Conservation (phyloP, 2,797 vertebrate genomes). For the Crocidura indochinensis region DNA sequence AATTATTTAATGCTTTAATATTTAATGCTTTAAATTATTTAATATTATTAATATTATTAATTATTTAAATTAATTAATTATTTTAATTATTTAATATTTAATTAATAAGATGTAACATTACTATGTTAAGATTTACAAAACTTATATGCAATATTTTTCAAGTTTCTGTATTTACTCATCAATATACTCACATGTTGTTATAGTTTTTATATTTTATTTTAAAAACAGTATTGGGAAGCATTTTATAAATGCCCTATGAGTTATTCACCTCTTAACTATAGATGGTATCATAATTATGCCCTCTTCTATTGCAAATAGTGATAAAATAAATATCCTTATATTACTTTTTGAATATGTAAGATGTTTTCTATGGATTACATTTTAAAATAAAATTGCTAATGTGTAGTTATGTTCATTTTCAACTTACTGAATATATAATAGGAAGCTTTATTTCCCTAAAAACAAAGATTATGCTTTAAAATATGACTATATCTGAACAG, state of each 20-base stretch:
- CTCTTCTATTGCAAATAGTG: background rate
- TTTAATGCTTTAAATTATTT: conserved; percentile 67
- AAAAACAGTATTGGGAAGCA: conserved; percentile 16
- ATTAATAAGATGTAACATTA: conserved; percentile 37
- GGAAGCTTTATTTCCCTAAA: background rate
- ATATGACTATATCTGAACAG: background rate
- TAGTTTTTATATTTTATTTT: conserved; percentile 53
- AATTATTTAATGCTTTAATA: no score
- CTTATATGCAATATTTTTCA: conserved; percentile 54
- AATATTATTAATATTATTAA: no score
- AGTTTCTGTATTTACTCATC: conserved; percentile 33
- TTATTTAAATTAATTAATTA: no score
- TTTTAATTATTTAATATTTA: conserved; percentile 64
- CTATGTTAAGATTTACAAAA: conserved; percentile 64
- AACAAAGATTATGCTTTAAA: background rate
- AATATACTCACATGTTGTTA: conserved; percentile 24
- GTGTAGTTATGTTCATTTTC: conserved; percentile 51
- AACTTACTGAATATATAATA: conserved; percentile 20
- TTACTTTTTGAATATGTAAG: conserved; percentile 9
- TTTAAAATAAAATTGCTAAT: conserved; percentile 63
- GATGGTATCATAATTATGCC: conserved; percentile 38
- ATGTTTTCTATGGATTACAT: conserved; percentile 10
- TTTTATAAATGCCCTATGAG: conserved; percentile 39
- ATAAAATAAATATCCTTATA: conserved; percentile 44
- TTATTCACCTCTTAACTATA: conserved; percentile 1